Conservation (phyloP, 2,888 invertebrate genomes). For the Metalampra italica region DNA sequence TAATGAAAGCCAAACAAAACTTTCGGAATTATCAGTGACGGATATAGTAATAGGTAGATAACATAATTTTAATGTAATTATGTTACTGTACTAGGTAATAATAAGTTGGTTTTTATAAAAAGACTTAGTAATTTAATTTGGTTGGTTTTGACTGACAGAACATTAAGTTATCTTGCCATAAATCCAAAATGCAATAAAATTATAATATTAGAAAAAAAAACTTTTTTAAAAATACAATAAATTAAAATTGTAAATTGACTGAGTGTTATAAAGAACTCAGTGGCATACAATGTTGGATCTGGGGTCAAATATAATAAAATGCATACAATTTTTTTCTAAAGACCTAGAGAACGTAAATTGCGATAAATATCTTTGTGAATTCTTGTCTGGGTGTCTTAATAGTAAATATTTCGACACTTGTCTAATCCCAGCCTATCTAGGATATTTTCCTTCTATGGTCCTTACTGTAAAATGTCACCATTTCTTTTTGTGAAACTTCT, state of each 20-base stretch:
- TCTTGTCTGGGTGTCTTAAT: too few species aligned
- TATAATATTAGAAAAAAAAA: slow-evolving; percentile 19
- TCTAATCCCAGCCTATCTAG: too few species aligned
- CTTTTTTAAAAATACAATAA: slow-evolving; percentile 7
- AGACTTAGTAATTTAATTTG: slow-evolving; percentile 34
- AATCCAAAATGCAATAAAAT: slow-evolving; percentile 26
- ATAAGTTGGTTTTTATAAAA: slow-evolving; percentile 19
- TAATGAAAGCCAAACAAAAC: too few species aligned
- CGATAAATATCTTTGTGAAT: too few species aligned
- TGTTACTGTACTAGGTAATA: neutral
- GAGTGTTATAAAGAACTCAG: too few species aligned
- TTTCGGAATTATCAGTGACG: neutral
- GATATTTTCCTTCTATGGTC: too few species aligned
- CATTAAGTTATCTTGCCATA: slow-evolving; percentile 63
- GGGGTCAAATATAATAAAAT: too few species aligned
- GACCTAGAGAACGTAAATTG: too few species aligned
- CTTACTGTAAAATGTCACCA: neutral
- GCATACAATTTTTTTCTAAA: too few species aligned
- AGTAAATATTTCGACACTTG: too few species aligned
- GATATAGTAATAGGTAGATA: neutral
- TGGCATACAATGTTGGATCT: too few species aligned
- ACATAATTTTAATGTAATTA: neutral
- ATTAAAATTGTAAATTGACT: neutral
- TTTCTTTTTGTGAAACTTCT: neutral
- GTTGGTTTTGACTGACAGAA: slow-evolving; percentile 48